These are phyloP conservation scores for Osmerus eperlanus DNA, from an alignment of 2,113 vertebrate genomes.

Conservation along the genomic window DNA sequence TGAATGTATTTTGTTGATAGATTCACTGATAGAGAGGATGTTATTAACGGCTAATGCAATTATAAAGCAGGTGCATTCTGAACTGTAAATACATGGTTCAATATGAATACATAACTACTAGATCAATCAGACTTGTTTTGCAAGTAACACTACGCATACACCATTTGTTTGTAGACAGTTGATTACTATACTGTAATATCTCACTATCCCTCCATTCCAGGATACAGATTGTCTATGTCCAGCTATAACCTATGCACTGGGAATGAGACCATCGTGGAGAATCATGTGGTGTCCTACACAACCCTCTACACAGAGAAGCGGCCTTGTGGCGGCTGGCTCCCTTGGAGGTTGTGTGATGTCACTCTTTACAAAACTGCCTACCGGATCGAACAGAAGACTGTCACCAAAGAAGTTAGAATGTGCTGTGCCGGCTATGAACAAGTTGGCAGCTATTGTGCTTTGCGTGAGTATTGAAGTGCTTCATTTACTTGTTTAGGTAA, in stretches of 20 bases:
- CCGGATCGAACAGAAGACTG: conserved; percentile 46
- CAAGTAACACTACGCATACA: background rate
- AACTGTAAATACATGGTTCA: no score
- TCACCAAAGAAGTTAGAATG: conserved; percentile 61
- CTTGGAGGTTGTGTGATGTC: conserved; percentile 75
- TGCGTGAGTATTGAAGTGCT: conserved; percentile 69
- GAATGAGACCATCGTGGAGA: conserved; percentile 61
- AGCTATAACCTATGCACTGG: conserved; percentile 80
- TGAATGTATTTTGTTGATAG: background rate
- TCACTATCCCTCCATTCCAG: conserved; percentile 51
- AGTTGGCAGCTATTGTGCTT: conserved; percentile 81
- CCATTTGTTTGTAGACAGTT: no score
- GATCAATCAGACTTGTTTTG: no score
- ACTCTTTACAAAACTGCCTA: conserved; percentile 63
- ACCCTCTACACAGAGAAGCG: conserved; percentile 58
- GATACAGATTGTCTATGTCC: conserved; percentile 71
- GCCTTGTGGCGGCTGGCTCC: conserved; percentile 81
- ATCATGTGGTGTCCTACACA: conserved; percentile 60
- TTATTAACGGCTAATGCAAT: no score
- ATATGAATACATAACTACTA: no score
- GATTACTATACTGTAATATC: background rate
- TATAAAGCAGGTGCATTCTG: no score
- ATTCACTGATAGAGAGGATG: no score
- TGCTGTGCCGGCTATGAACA: conserved; percentile 85
- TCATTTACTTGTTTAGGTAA: background rate